Conservation (phyloP, 2,113 vertebrate species). For the Pandion haliaetus region DNA sequence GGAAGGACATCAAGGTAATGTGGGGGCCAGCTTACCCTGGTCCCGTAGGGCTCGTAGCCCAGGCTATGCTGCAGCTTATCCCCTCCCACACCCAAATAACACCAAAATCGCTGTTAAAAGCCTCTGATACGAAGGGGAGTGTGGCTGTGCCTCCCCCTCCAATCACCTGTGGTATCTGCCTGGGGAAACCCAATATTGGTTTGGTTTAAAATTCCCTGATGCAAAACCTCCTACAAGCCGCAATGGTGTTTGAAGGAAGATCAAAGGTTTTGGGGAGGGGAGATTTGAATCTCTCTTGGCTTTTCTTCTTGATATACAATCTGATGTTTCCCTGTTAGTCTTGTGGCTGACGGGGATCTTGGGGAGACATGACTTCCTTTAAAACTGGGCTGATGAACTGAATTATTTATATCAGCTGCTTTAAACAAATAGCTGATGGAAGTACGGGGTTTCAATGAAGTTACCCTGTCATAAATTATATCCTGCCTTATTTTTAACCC, state of each 20-base stretch:
- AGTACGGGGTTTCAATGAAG: background rate
- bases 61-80: background rate
- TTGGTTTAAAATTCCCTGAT: background rate
- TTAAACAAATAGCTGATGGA: background rate
- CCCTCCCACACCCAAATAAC: background rate
- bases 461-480: background rate
- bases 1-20: constrained; percentile 94
- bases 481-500: background rate
- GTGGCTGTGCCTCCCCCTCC: rapidly evolving
- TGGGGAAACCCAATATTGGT: background rate
- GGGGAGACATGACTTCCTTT: background rate
- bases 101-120: background rate
- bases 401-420: constrained; percentile 26
- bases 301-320: background rate
- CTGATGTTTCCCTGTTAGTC: background rate
- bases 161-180: background rate
- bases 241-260: background rate
- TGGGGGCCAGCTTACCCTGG: background rate
- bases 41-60: background rate
- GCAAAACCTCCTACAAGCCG: background rate
- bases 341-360: background rate
- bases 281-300: background rate
- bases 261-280: background rate
- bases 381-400: constrained; percentile 18
- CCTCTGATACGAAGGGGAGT: rapidly evolving